These are phyloP conservation scores for Hymenopus coronatus DNA, from an alignment of 2,888 invertebrate genomes.

Conservation along the genomic window DNA sequence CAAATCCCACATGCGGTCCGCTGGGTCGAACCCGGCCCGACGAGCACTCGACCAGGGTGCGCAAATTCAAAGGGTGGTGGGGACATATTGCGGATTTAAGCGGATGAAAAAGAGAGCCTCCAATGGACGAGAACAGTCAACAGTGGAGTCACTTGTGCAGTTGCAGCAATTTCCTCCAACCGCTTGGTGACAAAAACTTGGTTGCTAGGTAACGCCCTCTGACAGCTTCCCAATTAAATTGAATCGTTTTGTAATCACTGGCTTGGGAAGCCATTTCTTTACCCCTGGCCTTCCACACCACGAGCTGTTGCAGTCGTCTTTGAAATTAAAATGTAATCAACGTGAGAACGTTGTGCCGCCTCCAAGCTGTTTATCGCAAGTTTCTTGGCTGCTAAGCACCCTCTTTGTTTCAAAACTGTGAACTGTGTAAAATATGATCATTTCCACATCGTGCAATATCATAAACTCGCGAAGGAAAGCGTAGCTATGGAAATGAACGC, in stretches of 20 bases:
- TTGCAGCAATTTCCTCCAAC: neutral
- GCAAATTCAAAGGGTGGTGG: neutral
- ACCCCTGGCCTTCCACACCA: neutral
- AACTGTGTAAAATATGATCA: neutral
- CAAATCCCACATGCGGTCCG: too few species aligned
- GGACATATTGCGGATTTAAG: neutral
- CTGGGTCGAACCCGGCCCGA: too few species aligned
- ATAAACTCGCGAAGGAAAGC: neutral
- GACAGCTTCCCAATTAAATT: neutral
- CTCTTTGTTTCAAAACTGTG: neutral
- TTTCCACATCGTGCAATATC: neutral
- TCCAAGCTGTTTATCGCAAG: neutral
- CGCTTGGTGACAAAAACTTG: neutral
- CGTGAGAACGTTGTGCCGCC: neutral
- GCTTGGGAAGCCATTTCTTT: neutral
- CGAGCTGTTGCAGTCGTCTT: neutral
- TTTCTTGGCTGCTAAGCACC: neutral
- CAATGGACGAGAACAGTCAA: neutral
- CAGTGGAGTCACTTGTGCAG: neutral
- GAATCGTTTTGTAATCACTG: neutral
- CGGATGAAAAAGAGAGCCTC: neutral
- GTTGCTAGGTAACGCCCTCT: neutral
- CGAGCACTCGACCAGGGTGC: too few species aligned
- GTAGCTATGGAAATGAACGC: too few species aligned
- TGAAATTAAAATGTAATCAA: neutral